Evolutionary conservation across 2,797 vertebrate genomes (phyloP), one percentile per base, ranked within the genome.

Genomic region (Sciurus vulgaris): DNA sequence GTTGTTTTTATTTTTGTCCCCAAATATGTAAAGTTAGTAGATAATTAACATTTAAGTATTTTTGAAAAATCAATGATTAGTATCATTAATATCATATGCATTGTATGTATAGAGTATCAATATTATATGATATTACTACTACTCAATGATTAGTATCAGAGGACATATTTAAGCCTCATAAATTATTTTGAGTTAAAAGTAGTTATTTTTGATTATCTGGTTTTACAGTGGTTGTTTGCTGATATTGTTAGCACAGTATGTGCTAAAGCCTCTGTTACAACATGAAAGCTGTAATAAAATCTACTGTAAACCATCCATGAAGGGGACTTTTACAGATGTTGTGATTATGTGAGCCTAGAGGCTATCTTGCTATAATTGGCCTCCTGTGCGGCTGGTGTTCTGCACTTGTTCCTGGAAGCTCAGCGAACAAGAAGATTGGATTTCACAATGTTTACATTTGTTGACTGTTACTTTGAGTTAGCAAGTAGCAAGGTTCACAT

Each of bases 291-390:
- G 74, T 97, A 96, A 93, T 97, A 98, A 98, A 98, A 97, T 97
- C 93, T 97, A 38, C 26, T 74, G 95, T 97, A 98, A 98, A 96
- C 98, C 97, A 98, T 98, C 98, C 98, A 95, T 95, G 88, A 98
- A 97, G 86, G 96, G 95, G 87, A 96, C 1, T 74, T 90, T 94
- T 95, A 96, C 92, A 97, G 96, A 96, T 96, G 44, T 91, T 49
- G 28, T 26, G 44, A 95, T 94, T 41, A 81, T 95, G 70, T 92
- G 84, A 91, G 95, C 96, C 97, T 96, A 93, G 95, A 97, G 96
- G 95, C 78, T 87, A 83, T 95, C 51, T 73, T 69, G 77, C 84
- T 47, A 1, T 96, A 94, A 95, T 84, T 97, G 95, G 51, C 1
- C 15, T 97, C 81, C 65, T 44, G 15, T 82, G 96, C 95, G 90